Conservation (phyloP, 2,113 vertebrate genomes). For the Neolamprologus sp. region DNA sequence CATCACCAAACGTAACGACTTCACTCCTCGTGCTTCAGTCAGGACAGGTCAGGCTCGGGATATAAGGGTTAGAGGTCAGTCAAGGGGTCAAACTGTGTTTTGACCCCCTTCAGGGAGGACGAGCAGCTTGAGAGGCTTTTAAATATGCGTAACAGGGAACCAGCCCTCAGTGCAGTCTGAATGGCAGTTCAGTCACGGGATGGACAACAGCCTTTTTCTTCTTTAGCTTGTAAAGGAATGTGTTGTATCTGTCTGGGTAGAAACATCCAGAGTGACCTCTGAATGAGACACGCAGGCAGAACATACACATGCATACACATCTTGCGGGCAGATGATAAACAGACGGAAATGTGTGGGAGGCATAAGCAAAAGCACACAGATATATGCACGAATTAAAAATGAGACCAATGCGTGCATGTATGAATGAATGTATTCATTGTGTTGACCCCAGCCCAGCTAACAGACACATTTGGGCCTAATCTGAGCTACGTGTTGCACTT, state of each 20-base stretch:
- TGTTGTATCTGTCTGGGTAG: slow-evolving; percentile 29
- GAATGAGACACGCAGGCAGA: neutral
- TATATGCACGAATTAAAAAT: neutral
- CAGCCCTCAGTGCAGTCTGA: neutral
- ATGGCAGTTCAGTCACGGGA: neutral
- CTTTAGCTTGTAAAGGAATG: slow-evolving; percentile 6
- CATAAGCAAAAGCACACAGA: neutral
- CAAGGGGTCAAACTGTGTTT: neutral
- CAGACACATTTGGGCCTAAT: neutral
- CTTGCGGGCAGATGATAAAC: slow-evolving; percentile 2
- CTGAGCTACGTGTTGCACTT: neutral
- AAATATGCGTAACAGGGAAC: neutral
- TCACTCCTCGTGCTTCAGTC: neutral
- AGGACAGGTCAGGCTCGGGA: neutral
- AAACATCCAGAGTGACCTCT: slow-evolving; percentile 22
- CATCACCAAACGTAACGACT: neutral
- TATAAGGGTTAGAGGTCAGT: neutral
- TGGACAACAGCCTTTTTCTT: slow-evolving; percentile 25
- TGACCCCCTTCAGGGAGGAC: neutral
- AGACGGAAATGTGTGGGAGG: slow-evolving; percentile 20
- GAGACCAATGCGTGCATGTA: neutral
- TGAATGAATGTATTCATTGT: neutral
- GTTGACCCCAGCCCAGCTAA: neutral
- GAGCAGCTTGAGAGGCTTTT: neutral
- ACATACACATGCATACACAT: neutral